Conservation (phyloP, 2,888 invertebrate genomes). For the Drosophila testacea region DNA sequence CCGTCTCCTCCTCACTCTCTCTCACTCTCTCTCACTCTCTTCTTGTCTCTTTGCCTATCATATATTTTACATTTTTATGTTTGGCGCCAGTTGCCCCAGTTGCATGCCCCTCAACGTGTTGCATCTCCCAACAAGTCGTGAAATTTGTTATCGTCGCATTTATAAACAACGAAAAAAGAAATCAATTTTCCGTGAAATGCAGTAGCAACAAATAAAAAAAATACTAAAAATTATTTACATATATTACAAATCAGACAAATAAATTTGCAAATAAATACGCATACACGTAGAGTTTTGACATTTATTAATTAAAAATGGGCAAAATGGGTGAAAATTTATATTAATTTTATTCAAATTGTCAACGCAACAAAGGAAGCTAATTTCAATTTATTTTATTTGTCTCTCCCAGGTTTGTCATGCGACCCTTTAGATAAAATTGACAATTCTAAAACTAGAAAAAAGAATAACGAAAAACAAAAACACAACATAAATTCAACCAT, state of each 20-base stretch:
- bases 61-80: slow-evolving; percentile 39
- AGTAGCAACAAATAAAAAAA: slow-evolving; percentile 24
- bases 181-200: slow-evolving; percentile 59
- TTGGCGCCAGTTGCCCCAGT: slow-evolving; percentile 42
- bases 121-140: slow-evolving; percentile 33
- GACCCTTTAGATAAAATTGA: slow-evolving; percentile 60
- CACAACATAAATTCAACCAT: slow-evolving; percentile 34
- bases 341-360: slow-evolving; percentile 84
- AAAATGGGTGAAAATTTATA: slow-evolving; percentile 81
- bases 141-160: slow-evolving; percentile 69
- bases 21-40: background rate
- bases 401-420: slow-evolving; percentile 42
- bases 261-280: slow-evolving; percentile 79
- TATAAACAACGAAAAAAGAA: slow-evolving; percentile 38
- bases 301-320: slow-evolving; percentile 82
- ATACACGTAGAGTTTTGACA: slow-evolving; percentile 77
- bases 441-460: slow-evolving; percentile 48
- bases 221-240: background rate
- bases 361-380: slow-evolving; percentile 77
- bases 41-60: slow-evolving; percentile 14
- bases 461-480: slow-evolving; percentile 21
- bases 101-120: slow-evolving; percentile 7
- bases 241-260: slow-evolving; percentile 76
- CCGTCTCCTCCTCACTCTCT: slow-evolving; percentile 34
- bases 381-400: slow-evolving; percentile 75